Percentiles rank a stretch among this genome's conserved stretches.
phyloP scores from a whole-genome alignment of 2,797 vertebrate species.

The Momotus momota region DNA sequence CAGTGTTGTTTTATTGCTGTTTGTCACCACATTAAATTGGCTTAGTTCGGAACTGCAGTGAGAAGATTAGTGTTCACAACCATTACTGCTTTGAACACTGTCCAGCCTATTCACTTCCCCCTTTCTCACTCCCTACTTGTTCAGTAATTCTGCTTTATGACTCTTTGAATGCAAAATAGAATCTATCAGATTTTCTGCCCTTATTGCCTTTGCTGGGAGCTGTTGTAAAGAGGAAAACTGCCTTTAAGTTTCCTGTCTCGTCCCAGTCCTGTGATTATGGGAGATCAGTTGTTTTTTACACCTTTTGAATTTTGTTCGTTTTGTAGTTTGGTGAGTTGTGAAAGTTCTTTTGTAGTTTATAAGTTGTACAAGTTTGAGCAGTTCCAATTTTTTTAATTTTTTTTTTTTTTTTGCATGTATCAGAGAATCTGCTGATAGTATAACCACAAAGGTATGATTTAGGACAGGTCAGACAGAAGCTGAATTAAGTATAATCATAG shows the following conservation, averaged over 20 bases:
- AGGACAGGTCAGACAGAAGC: not conserved
- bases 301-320: not conserved
- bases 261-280: not conserved
- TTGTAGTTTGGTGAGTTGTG: not conserved
- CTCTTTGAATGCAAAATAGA: conserved; percentile 27
- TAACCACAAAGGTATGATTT: not conserved
- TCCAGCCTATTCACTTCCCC: not conserved
- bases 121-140: fast-evolving
- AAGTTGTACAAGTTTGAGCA: not conserved
- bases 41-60: not conserved
- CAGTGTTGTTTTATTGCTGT: not conserved
- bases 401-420: not conserved
- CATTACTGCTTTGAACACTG: not conserved
- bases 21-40: conserved; percentile 9
- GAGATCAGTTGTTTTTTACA: not conserved
- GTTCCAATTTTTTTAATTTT: not conserved
- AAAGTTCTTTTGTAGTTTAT: not conserved
- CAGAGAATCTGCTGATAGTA: not conserved
- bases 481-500: not conserved
- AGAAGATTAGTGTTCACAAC: not conserved
- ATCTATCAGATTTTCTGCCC: not conserved
- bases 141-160: not conserved
- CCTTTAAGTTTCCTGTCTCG: not conserved
- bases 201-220: not conserved
- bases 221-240: not conserved